Percentiles rank a stretch among this genome's conserved stretches.
phyloP scores from a whole-genome alignment of 1,140 invertebrate species.

The Subanguina moxae region DNA sequence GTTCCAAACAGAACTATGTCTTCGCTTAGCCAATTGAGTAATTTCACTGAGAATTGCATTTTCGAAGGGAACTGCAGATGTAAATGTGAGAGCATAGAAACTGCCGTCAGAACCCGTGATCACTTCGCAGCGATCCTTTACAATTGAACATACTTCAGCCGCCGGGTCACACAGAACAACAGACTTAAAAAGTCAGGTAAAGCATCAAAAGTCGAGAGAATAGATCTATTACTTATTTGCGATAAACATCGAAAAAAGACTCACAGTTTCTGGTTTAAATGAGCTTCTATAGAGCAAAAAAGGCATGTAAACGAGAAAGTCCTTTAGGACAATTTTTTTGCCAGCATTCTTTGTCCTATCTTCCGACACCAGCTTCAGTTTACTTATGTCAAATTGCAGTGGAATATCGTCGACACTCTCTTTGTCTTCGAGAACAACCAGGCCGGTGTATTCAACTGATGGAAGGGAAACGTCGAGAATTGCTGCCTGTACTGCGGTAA shows the following conservation, averaged over 20 bases:
- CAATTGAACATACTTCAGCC: slow-evolving; percentile 21
- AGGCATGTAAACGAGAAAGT: slow-evolving; percentile 23
- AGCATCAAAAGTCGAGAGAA: too few relatives aligned
- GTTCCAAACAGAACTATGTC: slow-evolving; percentile 21
- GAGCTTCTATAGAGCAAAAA: slow-evolving; percentile 25
- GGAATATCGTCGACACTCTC: slow-evolving; percentile 22
- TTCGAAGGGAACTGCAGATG: slow-evolving; percentile 3
- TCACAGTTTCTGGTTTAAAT: not conserved
- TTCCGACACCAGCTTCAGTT: not conserved
- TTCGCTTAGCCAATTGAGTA: slow-evolving; percentile 23
- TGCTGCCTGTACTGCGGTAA: slow-evolving; percentile 28
- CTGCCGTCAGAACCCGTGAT: slow-evolving; percentile 24
- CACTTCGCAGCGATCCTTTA: slow-evolving; percentile 24
- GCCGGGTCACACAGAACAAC: slow-evolving; percentile 30
- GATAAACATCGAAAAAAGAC: not conserved
- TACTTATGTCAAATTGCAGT: slow-evolving; percentile 31
- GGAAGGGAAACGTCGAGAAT: slow-evolving; percentile 18
- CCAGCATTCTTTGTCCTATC: not conserved
- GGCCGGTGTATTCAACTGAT: slow-evolving; percentile 15
- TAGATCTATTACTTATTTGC: too few relatives aligned
- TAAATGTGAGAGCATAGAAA: slow-evolving; percentile 19
- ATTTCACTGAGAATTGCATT: slow-evolving; percentile 19
- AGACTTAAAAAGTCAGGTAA: slow-evolving; percentile 6
- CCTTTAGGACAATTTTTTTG: slow-evolving; percentile 6
- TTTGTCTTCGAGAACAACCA: slow-evolving; percentile 1